These are phyloP conservation scores for Drosophila burlai DNA, from an alignment of 1,140 invertebrate species.

Conservation along the genomic window DNA sequence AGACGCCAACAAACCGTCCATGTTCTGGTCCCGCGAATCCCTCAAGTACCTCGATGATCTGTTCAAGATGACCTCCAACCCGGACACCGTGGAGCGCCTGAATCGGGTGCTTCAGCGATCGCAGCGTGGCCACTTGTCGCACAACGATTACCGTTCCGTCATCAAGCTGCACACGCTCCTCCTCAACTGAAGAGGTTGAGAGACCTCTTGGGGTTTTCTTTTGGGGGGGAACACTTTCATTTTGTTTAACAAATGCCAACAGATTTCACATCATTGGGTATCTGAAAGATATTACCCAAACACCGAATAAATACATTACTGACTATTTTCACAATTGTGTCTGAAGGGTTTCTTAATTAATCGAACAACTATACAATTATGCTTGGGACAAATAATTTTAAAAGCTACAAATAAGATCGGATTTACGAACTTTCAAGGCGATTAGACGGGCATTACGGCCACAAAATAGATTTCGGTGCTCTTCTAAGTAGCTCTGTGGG, in stretches of 20 bases:
- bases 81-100: slow-evolving; percentile 57
- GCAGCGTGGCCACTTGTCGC: slow-evolving; percentile 64
- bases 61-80: slow-evolving; percentile 43
- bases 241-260: slow-evolving; percentile 50
- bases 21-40: slow-evolving; percentile 81
- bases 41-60: slow-evolving; percentile 72
- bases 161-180: slow-evolving; percentile 66
- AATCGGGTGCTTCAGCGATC: slow-evolving; percentile 68
- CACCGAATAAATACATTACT: slow-evolving; percentile 58
- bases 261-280: slow-evolving; percentile 45
- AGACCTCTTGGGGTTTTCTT: background rate
- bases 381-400: background rate
- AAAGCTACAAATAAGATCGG: background rate
- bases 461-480: background rate
- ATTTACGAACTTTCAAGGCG: background rate
- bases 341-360: background rate
- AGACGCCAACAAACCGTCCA: slow-evolving; percentile 60
- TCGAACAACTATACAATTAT: background rate
- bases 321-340: slow-evolving; percentile 27
- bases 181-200: slow-evolving; percentile 48
- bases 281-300: slow-evolving; percentile 67
- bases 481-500: background rate
- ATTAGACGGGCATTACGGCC: background rate
- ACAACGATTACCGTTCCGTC: slow-evolving; percentile 81
- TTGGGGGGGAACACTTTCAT: slow-evolving; percentile 10